Conservation (phyloP, 2,888 invertebrate species). For the Cryptocheilus praepositus region DNA sequence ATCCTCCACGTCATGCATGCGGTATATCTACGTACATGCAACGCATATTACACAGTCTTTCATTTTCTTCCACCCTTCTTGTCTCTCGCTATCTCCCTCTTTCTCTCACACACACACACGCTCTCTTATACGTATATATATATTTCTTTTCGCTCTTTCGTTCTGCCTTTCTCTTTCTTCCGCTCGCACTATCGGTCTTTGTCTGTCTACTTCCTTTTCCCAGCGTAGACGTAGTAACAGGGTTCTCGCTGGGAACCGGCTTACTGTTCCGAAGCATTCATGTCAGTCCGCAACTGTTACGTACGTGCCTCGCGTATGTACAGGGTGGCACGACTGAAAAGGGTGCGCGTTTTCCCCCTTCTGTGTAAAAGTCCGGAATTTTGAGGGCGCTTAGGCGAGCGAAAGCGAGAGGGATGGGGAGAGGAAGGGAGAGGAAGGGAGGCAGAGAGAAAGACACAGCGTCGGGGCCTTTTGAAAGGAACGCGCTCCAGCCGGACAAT, state of each 20-base stretch:
- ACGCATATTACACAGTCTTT: conserved; percentile 41
- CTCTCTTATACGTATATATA: neutral
- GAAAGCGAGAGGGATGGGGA: conserved; percentile 9
- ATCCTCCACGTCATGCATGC: conserved; percentile 56
- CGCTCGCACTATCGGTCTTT: conserved; percentile 18
- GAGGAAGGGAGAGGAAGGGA: too few species aligned
- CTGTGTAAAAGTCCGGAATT: too few species aligned
- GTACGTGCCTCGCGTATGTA: conserved; percentile 52
- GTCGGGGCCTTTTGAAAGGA: too few species aligned
- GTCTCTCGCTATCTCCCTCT: conserved; percentile 4
- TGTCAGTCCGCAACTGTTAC: conserved; percentile 52
- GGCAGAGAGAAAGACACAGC: neutral
- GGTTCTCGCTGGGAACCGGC: conserved; percentile 54
- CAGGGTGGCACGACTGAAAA: conserved; percentile 46
- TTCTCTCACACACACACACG: too few species aligned
- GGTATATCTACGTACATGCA: conserved; percentile 19
- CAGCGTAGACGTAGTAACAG: conserved; percentile 49
- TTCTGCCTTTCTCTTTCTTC: conserved; percentile 22
- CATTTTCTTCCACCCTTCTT: neutral
- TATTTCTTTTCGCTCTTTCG: conserved; percentile 12
- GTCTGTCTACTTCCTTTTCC: conserved; percentile 28
- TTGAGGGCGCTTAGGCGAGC: neutral
- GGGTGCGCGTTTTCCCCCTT: conserved; percentile 5
- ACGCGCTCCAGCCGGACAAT: too few species aligned
- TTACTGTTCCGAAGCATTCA: conserved; percentile 56